Percentiles rank a stretch among this genome's conserved stretches.
phyloP scores from a whole-genome alignment of 2,797 vertebrate species.

The Acanthornis magna region DNA sequence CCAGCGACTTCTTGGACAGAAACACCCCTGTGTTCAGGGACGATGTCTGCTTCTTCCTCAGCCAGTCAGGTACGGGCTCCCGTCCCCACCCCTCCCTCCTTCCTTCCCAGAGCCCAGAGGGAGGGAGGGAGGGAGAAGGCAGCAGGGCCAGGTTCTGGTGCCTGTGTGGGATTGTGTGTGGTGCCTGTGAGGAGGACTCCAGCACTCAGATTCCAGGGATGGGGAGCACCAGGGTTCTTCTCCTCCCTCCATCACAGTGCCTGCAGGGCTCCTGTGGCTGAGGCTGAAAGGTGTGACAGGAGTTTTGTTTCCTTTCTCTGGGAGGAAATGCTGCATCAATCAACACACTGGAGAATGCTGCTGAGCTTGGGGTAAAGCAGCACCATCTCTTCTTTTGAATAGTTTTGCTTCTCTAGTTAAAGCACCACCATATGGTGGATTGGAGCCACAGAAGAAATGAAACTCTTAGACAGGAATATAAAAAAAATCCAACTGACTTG shows the following conservation, averaged over 20 bases:
- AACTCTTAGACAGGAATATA: background rate
- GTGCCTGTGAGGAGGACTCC: fast-evolving
- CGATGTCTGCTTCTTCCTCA: slow-evolving; percentile 98
- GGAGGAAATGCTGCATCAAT: background rate
- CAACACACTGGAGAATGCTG: background rate
- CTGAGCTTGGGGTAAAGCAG: background rate
- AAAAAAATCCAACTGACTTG: background rate
- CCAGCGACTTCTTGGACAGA: slow-evolving; percentile 97
- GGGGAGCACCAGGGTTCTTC: background rate
- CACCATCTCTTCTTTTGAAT: background rate
- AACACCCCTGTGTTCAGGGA: slow-evolving; percentile 98
- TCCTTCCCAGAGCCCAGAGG: background rate
- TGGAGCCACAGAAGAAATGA: background rate
- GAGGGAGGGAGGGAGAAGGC: background rate
- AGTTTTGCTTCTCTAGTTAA: background rate
- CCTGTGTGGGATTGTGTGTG: background rate
- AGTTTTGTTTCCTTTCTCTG: background rate
- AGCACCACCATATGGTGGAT: background rate
- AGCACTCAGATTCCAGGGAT: fast-evolving
- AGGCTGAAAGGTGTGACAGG: background rate
- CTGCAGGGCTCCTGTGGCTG: background rate
- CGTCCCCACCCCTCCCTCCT: background rate
- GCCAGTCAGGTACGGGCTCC: slow-evolving; percentile 88
- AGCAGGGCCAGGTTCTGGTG: background rate
- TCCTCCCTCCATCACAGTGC: background rate